Evolutionary conservation across 1,140 invertebrate species (phyloP), one percentile per base, ranked within the genome.

Genomic region (Augochlora pura): DNA sequence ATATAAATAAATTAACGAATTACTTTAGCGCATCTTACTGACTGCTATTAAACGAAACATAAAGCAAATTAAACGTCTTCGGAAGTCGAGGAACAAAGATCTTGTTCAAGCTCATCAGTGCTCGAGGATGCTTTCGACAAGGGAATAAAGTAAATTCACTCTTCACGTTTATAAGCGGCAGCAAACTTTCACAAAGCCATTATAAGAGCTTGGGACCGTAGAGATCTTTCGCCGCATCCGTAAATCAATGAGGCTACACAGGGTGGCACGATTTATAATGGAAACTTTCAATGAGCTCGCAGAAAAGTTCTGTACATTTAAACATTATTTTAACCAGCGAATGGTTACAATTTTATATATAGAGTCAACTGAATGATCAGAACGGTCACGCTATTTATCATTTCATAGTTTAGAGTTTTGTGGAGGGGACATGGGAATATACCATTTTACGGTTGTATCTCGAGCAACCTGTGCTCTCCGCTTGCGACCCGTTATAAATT

Each of bases 51-150:
- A 57, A 27, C 10, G 8, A 21, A 25, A 25, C 49, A 77, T 70
- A 52, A 52, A 62, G 74, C 39, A 68, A 77, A 77, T 77, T 77
- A 76, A 76, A 52, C n/a, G 52, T 76, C 16, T 4, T 16, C 21
- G 1, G 0, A 27, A 75, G 5, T n/a, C 2, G 5, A 38, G 27
- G 8, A 38, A 57, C 18, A 74, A 66, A 32, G 38, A 76, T 76
- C 62, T 63, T 5, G 10, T 42, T 67, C 38, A 9, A 25, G 23
- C 8, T 76, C 64, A 32, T 54, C 46, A 42, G 10, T 54, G 64
- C 42, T 12, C 21, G n/a, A 75, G 54, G 39, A 57, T 32, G 38
- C 65, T 38, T 68, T 76, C 65, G 65, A 76, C 54, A 60, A 60
- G 74, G 27, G 60, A 42, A 54, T 76, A 42, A 67, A 76, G 39